Conservation (phyloP, 2,888 invertebrate species). For the Aquatica leii region DNA sequence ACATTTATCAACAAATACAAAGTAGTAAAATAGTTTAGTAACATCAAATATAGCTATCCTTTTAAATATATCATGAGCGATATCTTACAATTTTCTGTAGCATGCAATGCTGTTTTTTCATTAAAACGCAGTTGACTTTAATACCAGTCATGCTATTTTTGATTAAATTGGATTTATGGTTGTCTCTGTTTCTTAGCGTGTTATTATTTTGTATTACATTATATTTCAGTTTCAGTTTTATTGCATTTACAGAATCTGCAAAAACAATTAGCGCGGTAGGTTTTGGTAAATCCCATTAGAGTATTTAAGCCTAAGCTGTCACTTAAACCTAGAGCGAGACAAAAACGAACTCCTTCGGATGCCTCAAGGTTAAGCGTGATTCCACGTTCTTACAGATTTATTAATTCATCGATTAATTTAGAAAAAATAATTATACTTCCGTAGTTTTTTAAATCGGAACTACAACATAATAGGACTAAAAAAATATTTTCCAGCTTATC, state of each 20-base stretch:
- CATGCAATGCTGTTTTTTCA: constrained; percentile 29
- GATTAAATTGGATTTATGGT: not conserved
- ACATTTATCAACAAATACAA: constrained; percentile 22
- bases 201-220: constrained; percentile 10
- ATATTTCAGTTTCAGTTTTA: constrained; percentile 11
- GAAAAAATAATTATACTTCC: constrained; percentile 14
- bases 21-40: constrained; percentile 26
- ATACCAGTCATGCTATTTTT: constrained; percentile 33
- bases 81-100: constrained; percentile 39
- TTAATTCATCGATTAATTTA: constrained; percentile 12
- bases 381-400: constrained; percentile 34
- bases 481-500: constrained; percentile 28
- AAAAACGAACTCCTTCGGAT: constrained; percentile 34
- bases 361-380: constrained; percentile 29
- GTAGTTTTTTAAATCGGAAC: constrained; percentile 1
- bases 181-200: not conserved
- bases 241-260: constrained; percentile 30
- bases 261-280: constrained; percentile 34
- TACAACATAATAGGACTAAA: constrained; percentile 3
- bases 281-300: constrained; percentile 37
- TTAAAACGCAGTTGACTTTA: constrained; percentile 33
- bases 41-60: constrained; percentile 34
- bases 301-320: constrained; percentile 41
- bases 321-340: constrained; percentile 30
- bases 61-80: constrained; percentile 41